Evolutionary conservation across 2,797 vertebrate genomes (phyloP).

Genomic region (Meda fulgida): DNA sequence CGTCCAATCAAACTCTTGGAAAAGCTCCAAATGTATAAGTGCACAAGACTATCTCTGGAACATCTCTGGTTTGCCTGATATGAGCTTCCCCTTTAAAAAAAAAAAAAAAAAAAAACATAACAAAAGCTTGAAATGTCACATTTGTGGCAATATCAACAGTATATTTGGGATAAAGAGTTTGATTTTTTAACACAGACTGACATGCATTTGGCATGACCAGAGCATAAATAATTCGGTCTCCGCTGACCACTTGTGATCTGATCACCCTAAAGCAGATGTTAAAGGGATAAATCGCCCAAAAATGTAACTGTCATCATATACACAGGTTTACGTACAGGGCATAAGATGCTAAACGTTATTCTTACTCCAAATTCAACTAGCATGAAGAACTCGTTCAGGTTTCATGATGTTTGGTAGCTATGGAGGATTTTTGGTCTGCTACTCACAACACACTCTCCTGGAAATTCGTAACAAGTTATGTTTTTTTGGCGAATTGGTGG

Average conservation of each 20-base stretch:
- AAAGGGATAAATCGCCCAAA: not conserved
- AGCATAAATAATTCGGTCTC: not conserved
- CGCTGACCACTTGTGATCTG: not conserved
- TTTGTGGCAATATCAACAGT: not conserved
- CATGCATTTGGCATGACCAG: not conserved
- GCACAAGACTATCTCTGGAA: conserved; percentile 34
- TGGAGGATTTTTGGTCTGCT: not conserved
- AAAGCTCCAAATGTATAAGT: conserved; percentile 63
- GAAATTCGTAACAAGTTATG: not conserved
- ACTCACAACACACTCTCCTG: not conserved
- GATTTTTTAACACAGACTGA: not conserved
- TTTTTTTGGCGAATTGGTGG: not conserved
- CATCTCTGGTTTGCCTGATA: not conserved
- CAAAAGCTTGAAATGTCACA: not conserved
- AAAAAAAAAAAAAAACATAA: not conserved
- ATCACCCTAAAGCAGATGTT: not conserved
- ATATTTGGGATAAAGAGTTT: not conserved
- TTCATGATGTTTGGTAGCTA: not conserved
- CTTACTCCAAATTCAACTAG: not conserved
- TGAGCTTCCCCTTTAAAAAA: not conserved
- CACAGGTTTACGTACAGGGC: not conserved
- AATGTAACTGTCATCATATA: not conserved
- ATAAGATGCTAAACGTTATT: not conserved
- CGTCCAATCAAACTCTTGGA: conserved; percentile 52
- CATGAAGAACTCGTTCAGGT: not conserved